Percentiles rank a stretch among this genome's conserved stretches.
Conservation (phyloP, 2,113 vertebrate genomes). For the Tauraco erythrolophus region DNA sequence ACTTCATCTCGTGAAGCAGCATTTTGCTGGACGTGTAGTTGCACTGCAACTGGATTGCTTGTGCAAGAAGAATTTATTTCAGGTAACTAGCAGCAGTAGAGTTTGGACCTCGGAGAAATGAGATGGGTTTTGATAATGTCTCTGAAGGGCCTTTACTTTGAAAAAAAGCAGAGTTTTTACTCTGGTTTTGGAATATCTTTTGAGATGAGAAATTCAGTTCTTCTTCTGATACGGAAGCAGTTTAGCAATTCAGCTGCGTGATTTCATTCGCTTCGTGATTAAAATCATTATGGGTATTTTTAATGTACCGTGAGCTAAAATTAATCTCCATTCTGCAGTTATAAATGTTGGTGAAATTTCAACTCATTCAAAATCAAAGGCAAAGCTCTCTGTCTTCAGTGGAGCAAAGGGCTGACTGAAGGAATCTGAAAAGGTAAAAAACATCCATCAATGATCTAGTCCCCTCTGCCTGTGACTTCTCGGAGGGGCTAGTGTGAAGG, state of each 20-base stretch:
- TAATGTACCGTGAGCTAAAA: neutral
- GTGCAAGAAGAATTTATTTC: neutral
- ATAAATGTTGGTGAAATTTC: neutral
- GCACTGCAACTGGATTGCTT: neutral
- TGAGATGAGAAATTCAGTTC: neutral
- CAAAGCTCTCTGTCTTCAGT: neutral
- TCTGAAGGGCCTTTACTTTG: neutral
- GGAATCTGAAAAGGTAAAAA: neutral
- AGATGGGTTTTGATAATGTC: accelerated
- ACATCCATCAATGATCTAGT: neutral
- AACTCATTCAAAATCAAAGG: neutral
- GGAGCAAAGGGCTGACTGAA: neutral
- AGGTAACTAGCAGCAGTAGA: neutral
- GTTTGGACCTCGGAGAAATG: neutral
- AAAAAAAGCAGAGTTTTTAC: neutral
- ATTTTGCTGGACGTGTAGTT: neutral
- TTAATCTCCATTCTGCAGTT: neutral
- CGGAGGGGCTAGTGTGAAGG: accelerated
- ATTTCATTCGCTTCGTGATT: neutral
- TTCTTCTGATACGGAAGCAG: neutral
- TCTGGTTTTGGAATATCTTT: neutral
- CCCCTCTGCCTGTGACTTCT: neutral
- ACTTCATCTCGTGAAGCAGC: accelerated
- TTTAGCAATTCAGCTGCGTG: neutral
- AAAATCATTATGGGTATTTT: neutral